A percentile compares a stretch with the other conserved stretches of the same genome.
Evolutionary conservation across 2,797 vertebrate species (phyloP).

Genomic region (Rallus crepitans): DNA sequence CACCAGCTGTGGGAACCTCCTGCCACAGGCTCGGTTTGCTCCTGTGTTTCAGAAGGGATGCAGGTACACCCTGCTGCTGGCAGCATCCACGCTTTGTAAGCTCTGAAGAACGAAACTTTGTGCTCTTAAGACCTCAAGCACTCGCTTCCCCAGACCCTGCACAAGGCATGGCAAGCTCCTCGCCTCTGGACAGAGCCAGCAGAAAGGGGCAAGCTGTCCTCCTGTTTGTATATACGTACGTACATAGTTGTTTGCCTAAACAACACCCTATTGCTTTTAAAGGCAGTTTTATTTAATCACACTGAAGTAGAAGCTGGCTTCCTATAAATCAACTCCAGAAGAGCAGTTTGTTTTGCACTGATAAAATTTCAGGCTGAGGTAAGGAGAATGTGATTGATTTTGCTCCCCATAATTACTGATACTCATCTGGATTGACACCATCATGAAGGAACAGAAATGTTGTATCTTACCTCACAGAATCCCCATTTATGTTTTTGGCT

Average conservation of each 20-base stretch:
- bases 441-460: not conserved
- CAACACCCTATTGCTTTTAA: not conserved
- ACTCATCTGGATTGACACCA: not conserved
- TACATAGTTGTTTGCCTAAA: not conserved
- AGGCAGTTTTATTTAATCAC: not conserved
- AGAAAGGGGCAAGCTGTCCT: not conserved
- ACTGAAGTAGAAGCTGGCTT: not conserved
- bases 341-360: not conserved
- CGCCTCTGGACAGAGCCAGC: not conserved
- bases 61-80: accelerated
- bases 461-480: not conserved
- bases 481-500: not conserved
- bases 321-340: not conserved
- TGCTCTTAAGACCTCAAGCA: accelerated
- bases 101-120: not conserved
- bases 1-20: not conserved
- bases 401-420: not conserved
- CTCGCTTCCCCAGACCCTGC: not conserved
- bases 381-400: not conserved
- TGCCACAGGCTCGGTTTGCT: not conserved
- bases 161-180: not conserved
- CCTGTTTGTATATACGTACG: not conserved
- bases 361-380: not conserved
- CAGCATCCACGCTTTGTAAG: accelerated
- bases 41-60: accelerated